These are phyloP conservation scores for Ptychodera flava DNA, from an alignment of 35 echinoderm and acorn worm genomes.

Conservation along the genomic window DNA sequence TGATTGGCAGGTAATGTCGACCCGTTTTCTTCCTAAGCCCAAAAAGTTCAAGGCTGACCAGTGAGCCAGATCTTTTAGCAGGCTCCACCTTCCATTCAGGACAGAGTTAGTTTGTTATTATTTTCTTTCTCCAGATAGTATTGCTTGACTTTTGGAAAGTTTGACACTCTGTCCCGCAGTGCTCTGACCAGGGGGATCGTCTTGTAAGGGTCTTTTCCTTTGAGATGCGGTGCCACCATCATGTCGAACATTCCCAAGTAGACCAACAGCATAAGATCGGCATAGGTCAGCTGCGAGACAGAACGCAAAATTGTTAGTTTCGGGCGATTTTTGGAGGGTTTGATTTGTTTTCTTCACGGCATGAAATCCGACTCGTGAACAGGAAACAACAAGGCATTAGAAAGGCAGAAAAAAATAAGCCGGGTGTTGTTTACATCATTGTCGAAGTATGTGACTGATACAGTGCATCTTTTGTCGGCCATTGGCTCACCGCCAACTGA, in stretches of 20 bases:
- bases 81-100: not conserved
- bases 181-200: not conserved
- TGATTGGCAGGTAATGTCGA: not conserved
- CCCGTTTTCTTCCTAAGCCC: not conserved
- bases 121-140: not conserved
- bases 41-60: conserved; percentile 1
- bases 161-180: not conserved
- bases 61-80: not conserved
- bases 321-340: too few relatives aligned
- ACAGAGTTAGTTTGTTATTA: not conserved
- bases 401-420: too few relatives aligned
- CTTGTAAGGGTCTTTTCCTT: not conserved
- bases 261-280: not conserved
- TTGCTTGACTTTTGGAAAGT: not conserved
- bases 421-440: too few relatives aligned
- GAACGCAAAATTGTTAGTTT: too few relatives aligned
- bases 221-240: not conserved
- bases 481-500: too few relatives aligned
- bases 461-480: too few relatives aligned
- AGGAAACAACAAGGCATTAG: too few relatives aligned
- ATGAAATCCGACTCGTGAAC: too few relatives aligned
- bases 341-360: too few relatives aligned
- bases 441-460: too few relatives aligned
- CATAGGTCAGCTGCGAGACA: not conserved
- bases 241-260: not conserved